Percentiles rank a stretch among this genome's conserved stretches.
Evolutionary conservation across 2,888 invertebrate species (phyloP).

Genomic region (Acrocera orbiculus): DNA sequence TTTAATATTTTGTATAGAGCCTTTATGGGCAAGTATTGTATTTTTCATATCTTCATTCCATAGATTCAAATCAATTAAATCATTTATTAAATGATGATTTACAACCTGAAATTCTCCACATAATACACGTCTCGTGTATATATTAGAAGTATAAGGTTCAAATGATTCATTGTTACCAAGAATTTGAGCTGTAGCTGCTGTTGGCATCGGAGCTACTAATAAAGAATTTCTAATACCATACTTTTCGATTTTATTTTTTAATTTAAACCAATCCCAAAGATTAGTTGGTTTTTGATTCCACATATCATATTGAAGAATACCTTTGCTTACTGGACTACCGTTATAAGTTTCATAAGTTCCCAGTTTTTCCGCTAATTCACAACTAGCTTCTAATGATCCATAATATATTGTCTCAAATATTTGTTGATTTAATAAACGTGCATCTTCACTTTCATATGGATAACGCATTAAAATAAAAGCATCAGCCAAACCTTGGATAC

Average conservation of each 20-base stretch:
- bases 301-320: constrained; percentile 88
- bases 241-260: constrained; percentile 66
- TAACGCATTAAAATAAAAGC: constrained; percentile 76
- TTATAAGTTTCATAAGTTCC: constrained; percentile 76
- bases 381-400: constrained; percentile 78
- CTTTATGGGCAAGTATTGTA: constrained; percentile 67
- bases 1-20: constrained; percentile 70
- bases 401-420: constrained; percentile 94
- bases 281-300: constrained; percentile 70
- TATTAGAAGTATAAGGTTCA: constrained; percentile 90
- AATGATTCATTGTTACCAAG: constrained; percentile 94
- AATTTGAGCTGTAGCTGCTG: constrained; percentile 92
- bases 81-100: constrained; percentile 79
- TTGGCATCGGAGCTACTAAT: constrained; percentile 87
- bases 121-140: constrained; percentile 75
- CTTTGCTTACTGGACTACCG: constrained; percentile 82
- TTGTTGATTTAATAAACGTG: constrained; percentile 64
- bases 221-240: constrained; percentile 80
- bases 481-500: constrained; percentile 89
- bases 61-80: constrained; percentile 68
- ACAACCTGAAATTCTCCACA: constrained; percentile 88
- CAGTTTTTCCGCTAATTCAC: constrained; percentile 63
- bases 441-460: constrained; percentile 74
- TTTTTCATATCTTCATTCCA: constrained; percentile 92
- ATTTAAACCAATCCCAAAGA: constrained; percentile 68